Base-by-base conservation (phyloP, 1,140 invertebrate genomes). In the Drosophila pandora region DNA sequence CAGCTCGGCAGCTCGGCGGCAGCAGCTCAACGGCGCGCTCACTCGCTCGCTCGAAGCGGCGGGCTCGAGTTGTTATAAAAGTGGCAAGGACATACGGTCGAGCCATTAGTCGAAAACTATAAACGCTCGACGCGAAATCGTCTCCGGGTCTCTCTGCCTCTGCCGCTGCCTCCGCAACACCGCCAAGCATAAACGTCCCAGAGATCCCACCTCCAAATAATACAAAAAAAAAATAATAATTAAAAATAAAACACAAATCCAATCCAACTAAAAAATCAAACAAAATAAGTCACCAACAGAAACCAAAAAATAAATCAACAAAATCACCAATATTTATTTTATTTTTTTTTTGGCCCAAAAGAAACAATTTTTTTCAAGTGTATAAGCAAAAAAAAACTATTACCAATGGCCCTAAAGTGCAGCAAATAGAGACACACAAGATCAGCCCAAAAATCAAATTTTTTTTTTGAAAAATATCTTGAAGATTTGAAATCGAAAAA, bases 71-170 rank as follows among this genome's bases (percentile, higher is more conserved):
- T 83, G 80, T 89, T 91, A 91, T 91, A 91, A 91, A 91, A 91
- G 90, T 91, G 89, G 90, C 90, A 91, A 91, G 90, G 90, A 91
- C 90, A 91, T 91, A 90, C 84, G 76, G 68, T 89, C 73, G 83
- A 85, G 82, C 75, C 90, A 91, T 91, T 91, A 91, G 90, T 91
- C 90, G 90, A 90, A 90, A 91, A 90, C 87, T 91, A 90, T 89
- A 88, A 91, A 88, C 85, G 90, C 90, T 90, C 76, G 83, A 91
- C 89, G 81, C 89, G 85, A 90, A 90, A 90, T 90, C 89, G 90
- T 90, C 87, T 90, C 79, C 79, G 78, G 78, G 79, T 81, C 79
- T 82, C 65, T 56, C 68, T 71, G 41, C 41, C 41, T 43, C 17
- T 6, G 41, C 17, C 41, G 57, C 75, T 71, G 58, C 49, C 72